phyloP scores from a whole-genome alignment of 92 coral and sea anemone species.

The Paramuricea clavata region DNA sequence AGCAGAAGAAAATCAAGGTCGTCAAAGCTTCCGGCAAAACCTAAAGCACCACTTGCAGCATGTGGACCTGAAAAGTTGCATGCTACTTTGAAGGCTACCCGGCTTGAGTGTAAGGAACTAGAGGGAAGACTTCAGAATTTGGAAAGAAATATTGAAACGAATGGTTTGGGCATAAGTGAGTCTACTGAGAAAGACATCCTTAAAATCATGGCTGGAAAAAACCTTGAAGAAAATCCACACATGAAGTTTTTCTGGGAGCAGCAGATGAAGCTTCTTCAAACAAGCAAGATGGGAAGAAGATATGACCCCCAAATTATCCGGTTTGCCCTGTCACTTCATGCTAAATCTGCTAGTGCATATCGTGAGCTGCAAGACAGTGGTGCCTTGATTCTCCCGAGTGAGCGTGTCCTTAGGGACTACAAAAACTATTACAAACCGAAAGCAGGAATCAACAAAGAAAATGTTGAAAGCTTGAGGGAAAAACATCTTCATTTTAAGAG shows the following conservation, averaged over 20 bases:
- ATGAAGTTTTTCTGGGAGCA: conserved; percentile 66
- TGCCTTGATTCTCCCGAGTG: conserved; percentile 71
- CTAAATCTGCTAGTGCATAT: conserved; percentile 70
- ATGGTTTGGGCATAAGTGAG: conserved; percentile 14
- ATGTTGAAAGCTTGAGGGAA: conserved; percentile 48
- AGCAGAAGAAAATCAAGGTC: conserved; percentile 15
- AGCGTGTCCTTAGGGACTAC: conserved; percentile 66
- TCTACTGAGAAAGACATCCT: neutral
- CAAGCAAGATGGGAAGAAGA: conserved; percentile 54
- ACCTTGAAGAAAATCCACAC: conserved; percentile 44
- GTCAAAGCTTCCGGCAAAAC: neutral
- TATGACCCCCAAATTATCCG: conserved; percentile 73
- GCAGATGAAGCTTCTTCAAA: conserved; percentile 59
- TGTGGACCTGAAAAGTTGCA: neutral
- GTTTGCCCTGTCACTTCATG: conserved; percentile 67
- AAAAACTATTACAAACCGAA: conserved; percentile 58
- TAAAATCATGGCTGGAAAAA: conserved; percentile 11
- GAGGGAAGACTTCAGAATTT: neutral
- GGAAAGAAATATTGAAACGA: neutral
- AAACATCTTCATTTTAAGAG: conserved; percentile 59
- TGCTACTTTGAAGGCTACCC: neutral
- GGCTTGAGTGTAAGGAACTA: neutral
- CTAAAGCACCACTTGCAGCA: neutral
- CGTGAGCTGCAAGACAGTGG: conserved; percentile 70
- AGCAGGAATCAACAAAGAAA: conserved; percentile 70